Evolutionary conservation across 2,888 invertebrate species (phyloP), one percentile per base, ranked within the genome.

Genomic region (Bursaphelenchus okinawaensis): DNA sequence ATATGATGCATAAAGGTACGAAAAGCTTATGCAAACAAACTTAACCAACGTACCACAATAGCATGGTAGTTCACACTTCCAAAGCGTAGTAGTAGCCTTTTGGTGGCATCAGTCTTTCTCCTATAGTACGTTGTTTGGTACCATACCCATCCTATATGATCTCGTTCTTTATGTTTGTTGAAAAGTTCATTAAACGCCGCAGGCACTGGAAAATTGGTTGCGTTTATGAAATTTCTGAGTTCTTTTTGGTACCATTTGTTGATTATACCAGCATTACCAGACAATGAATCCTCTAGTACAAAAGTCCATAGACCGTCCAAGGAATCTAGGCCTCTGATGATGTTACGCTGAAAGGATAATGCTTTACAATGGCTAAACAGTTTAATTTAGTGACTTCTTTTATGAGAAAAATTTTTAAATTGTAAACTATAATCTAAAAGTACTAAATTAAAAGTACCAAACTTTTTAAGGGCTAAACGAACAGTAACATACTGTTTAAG

Each of bases 71-170:
- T 91, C 0, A 92, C 92, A 77, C 93, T 92, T 74, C 91, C 91
- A 82, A 96, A 93, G 67, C 94, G 85, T 22, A 96, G 84, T 27
- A 52, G 54, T 6, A 20, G 50, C 16, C 50, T 16, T 8, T 52
- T 16, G 8, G 3, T 27, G 40, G 40, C 40, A 40, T 40, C 40
- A n/a, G 16, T 40, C 16, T 12, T n/a, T n/a, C 40, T 40, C 19
- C 26, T 55, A 4, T 31, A 26, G 50, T 68, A 68, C 3, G 31
- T 27, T 9, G 56, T 68, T 56, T 78, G 75, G 83, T 96, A 96
- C 96, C 96, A 98, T 16, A 91, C 95, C 79, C 93, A 88, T 0
- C 96, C 96, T 3, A 95, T 89, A 85, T 94, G 93, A 84, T 95
- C 93, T 16, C 94, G 86, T 4, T 94, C 83, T 0, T 86, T 85